phyloP scores from a whole-genome alignment of 30 jellyfish, hydroid and myxozoan genomes.

The Rhopilema esculentum region DNA sequence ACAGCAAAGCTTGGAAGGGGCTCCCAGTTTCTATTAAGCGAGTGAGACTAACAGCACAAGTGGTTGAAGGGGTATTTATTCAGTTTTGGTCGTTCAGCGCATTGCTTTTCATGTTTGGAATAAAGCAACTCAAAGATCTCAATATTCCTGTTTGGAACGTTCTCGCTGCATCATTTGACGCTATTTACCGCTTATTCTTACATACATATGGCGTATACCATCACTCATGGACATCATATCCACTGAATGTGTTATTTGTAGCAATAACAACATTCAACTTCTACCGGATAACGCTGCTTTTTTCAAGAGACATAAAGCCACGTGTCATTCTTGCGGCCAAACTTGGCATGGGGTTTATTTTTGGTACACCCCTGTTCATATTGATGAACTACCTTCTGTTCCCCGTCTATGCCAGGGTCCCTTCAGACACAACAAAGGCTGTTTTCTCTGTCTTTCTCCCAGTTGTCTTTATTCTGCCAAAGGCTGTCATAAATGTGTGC shows the following conservation, averaged over 20 bases:
- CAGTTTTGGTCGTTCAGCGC: constrained; percentile 68
- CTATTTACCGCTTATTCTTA: constrained; percentile 48
- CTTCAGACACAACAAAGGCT: constrained; percentile 44
- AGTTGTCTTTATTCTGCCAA: constrained; percentile 46
- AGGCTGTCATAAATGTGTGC: constrained; percentile 43
- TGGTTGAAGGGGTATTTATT: constrained; percentile 60
- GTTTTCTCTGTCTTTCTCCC: constrained; percentile 56
- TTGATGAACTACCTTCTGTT: constrained; percentile 51
- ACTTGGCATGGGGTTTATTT: constrained; percentile 42
- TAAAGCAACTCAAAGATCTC: constrained; percentile 10
- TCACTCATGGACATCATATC: constrained; percentile 45
- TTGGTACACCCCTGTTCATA: constrained; percentile 62
- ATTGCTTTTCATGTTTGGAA: constrained; percentile 36
- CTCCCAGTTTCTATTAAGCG: constrained; percentile 29
- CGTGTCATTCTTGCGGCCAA: constrained; percentile 44
- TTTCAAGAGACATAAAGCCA: background rate
- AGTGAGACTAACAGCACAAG: constrained; percentile 59
- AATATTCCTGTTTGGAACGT: constrained; percentile 62
- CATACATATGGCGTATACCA: constrained; percentile 48
- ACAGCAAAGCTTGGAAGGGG: constrained; percentile 46
- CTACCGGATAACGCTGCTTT: constrained; percentile 44
- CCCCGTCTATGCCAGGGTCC: constrained; percentile 42
- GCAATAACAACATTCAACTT: constrained; percentile 34
- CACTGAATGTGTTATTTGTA: constrained; percentile 41
- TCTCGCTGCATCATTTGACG: constrained; percentile 58